phyloP scores from a whole-genome alignment of 2,888 invertebrate species.

The Scaptomyza polygonia region DNA sequence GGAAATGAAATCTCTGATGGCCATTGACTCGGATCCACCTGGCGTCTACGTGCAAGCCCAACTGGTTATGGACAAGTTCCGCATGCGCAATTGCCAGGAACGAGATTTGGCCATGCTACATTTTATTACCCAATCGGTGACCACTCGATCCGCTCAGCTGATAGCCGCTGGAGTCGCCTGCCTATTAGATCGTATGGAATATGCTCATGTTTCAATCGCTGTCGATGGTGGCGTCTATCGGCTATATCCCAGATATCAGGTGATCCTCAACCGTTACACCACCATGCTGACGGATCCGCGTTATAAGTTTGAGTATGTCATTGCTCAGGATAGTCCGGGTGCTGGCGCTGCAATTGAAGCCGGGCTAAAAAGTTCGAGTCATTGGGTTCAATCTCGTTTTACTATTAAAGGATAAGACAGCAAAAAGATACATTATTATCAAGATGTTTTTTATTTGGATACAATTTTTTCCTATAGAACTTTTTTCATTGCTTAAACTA shows the following conservation, averaged over 20 bases:
- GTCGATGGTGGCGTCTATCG: slow-evolving; percentile 69
- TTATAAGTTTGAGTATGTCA: slow-evolving; percentile 39
- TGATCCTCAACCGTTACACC: slow-evolving; percentile 29
- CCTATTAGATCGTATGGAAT: slow-evolving; percentile 57
- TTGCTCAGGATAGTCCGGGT: slow-evolving; percentile 64
- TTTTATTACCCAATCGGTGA: slow-evolving; percentile 94
- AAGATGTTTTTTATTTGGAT: no score
- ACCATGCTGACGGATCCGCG: slow-evolving; percentile 20
- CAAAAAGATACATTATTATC: no score
- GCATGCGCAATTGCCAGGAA: slow-evolving; percentile 87
- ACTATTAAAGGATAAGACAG: neutral
- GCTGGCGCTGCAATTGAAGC: slow-evolving; percentile 70
- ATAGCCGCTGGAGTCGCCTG: slow-evolving; percentile 92
- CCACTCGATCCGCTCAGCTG: slow-evolving; percentile 95
- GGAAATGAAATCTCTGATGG: slow-evolving; percentile 97
- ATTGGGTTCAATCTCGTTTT: neutral
- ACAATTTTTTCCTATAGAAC: no score
- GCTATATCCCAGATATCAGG: slow-evolving; percentile 47
- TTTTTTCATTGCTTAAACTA: no score
- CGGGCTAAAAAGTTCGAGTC: slow-evolving; percentile 88
- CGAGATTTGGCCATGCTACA: slow-evolving; percentile 95
- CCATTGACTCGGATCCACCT: slow-evolving; percentile 93
- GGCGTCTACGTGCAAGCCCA: slow-evolving; percentile 92
- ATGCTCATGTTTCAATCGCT: slow-evolving; percentile 28
- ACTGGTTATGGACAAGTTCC: slow-evolving; percentile 92